These are phyloP conservation scores for Neosalanx taihuensis DNA, from an alignment of 2,797 vertebrate genomes.

Conservation along the genomic window DNA sequence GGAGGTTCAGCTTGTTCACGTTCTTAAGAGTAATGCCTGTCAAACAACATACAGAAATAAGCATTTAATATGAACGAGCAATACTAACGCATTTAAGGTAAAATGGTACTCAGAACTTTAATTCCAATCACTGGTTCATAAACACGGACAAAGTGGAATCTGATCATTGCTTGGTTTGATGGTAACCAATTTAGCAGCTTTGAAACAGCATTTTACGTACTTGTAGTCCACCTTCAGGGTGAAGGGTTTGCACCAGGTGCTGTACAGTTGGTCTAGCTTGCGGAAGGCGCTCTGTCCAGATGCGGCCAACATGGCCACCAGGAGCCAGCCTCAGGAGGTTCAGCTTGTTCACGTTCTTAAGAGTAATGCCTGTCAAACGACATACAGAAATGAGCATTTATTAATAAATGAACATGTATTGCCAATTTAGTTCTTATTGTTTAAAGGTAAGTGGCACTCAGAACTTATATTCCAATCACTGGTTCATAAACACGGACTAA, in stretches of 20 bases:
- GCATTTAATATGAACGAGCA: no score
- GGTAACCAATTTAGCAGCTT: no score
- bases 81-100: no score
- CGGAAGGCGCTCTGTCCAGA: constrained; percentile 99
- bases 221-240: constrained; percentile 88
- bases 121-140: constrained; percentile 71
- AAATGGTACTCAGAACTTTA: constrained; percentile 60
- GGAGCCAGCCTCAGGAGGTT: constrained; percentile 93
- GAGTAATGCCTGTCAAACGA: constrained; percentile 81
- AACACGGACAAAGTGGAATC: constrained; percentile 78
- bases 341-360: constrained; percentile 92
- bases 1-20: constrained; percentile 92
- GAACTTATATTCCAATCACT: constrained; percentile 32
- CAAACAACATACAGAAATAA: neutral
- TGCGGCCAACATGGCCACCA: constrained; percentile 93
- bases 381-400: neutral
- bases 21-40: constrained; percentile 92
- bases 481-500: constrained; percentile 67
- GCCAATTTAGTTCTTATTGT: neutral
- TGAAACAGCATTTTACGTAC: constrained; percentile 65
- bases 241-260: constrained; percentile 92
- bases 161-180: constrained; percentile 40
- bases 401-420: no score
- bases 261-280: constrained; percentile 90
- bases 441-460: constrained; percentile 12